These are phyloP conservation scores for Drosophila melanica DNA, from an alignment of 1,140 invertebrate genomes.

Conservation along the genomic window DNA sequence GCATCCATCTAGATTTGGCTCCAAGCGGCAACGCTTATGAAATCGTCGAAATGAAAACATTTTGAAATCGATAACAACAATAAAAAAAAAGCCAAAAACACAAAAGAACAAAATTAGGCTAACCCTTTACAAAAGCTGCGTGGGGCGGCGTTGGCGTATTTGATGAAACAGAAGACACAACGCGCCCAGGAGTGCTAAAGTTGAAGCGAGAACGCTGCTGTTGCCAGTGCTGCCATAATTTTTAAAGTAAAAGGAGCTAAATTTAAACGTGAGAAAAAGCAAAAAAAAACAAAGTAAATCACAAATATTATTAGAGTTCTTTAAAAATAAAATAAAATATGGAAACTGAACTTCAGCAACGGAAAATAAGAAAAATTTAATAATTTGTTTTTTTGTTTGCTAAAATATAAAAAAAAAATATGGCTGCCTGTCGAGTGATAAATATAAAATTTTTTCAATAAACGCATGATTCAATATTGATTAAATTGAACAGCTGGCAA, in stretches of 20 bases:
- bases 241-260: background rate
- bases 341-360: no score
- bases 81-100: constrained; percentile 10
- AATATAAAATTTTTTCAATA: constrained; percentile 39
- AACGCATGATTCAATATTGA: constrained; percentile 29
- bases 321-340: no score
- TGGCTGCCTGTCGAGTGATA: constrained; percentile 1
- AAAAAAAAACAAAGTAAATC: background rate
- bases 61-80: constrained; percentile 20
- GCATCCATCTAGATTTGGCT: constrained; percentile 29
- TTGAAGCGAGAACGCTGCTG: constrained; percentile 8
- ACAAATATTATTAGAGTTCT: no score
- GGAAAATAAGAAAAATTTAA: no score
- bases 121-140: background rate
- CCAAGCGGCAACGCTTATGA: constrained; percentile 9
- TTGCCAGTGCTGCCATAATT: background rate
- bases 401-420: no score
- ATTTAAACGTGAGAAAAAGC: background rate
- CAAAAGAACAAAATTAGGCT: background rate
- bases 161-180: background rate
- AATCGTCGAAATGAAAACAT: constrained; percentile 24
- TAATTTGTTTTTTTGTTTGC: no score
- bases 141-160: constrained; percentile 8
- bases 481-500: constrained; percentile 49
- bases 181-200: background rate